phyloP scores from a whole-genome alignment of 2,113 vertebrate genomes.

The Syngnathus floridae region DNA sequence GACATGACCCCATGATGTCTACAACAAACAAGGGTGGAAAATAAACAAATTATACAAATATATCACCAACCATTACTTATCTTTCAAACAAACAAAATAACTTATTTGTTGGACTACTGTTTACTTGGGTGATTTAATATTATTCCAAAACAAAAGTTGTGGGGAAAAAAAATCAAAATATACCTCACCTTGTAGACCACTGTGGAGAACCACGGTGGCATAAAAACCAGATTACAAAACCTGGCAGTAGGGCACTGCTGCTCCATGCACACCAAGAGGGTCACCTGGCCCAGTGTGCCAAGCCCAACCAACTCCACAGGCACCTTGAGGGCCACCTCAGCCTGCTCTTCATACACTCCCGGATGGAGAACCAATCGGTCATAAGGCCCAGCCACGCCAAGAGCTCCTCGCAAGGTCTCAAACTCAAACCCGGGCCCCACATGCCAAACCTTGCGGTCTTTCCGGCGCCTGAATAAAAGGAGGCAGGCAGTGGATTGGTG shows the following conservation, averaged over 20 bases:
- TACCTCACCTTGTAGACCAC: slow-evolving; percentile 82
- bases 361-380: slow-evolving; percentile 77
- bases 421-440: slow-evolving; percentile 71
- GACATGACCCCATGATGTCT: slow-evolving; percentile 84
- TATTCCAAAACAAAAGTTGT: neutral
- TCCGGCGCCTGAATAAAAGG: slow-evolving; percentile 75
- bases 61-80: too few species aligned
- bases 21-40: slow-evolving; percentile 9
- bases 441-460: slow-evolving; percentile 71
- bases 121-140: neutral
- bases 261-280: slow-evolving; percentile 78
- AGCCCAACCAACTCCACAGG: slow-evolving; percentile 80
- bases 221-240: slow-evolving; percentile 81
- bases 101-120: neutral
- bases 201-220: slow-evolving; percentile 82
- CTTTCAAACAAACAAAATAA: neutral
- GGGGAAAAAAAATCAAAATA: too few species aligned
- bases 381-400: slow-evolving; percentile 73
- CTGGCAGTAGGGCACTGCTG: slow-evolving; percentile 82
- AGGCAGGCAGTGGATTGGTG: slow-evolving; percentile 77
- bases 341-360: slow-evolving; percentile 80
- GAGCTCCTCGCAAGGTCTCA: slow-evolving; percentile 75
- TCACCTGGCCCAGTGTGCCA: slow-evolving; percentile 76
- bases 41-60: neutral
- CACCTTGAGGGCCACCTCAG: slow-evolving; percentile 77